Percentiles rank a stretch among this genome's conserved stretches.
Evolutionary conservation across 2,888 invertebrate genomes (phyloP).

Genomic region (Drosophila lutescens): DNA sequence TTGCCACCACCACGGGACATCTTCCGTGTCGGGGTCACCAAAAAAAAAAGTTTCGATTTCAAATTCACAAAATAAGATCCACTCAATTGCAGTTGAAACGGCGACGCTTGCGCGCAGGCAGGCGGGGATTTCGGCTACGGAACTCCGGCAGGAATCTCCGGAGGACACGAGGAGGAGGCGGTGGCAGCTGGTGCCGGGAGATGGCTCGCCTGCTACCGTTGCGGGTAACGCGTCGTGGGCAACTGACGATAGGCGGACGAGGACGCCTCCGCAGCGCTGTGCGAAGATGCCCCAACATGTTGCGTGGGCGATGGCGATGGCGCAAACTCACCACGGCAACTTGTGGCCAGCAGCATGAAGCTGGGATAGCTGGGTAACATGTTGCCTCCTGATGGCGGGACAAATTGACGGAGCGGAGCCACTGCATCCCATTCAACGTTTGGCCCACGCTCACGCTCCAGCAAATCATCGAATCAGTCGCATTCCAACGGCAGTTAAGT

Average conservation of each 20-base stretch:
- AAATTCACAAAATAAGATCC: too few relatives aligned
- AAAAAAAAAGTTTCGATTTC: neutral
- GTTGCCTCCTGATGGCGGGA: neutral
- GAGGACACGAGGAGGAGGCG: constrained; percentile 3
- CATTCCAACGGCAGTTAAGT: constrained; percentile 19
- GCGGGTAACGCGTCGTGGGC: constrained; percentile 37
- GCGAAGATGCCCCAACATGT: constrained; percentile 24
- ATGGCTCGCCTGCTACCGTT: constrained; percentile 26
- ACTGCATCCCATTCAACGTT: constrained; percentile 1
- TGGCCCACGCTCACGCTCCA: neutral
- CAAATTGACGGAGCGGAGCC: neutral
- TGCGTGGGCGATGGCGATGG: constrained; percentile 25
- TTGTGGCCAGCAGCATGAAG: constrained; percentile 31
- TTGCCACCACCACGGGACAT: constrained; percentile 12
- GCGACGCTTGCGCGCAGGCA: constrained; percentile 30
- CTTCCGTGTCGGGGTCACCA: constrained; percentile 4
- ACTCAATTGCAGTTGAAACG: neutral
- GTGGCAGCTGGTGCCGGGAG: neutral
- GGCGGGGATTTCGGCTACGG: neutral
- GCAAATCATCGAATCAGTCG: constrained; percentile 18
- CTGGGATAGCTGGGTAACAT: neutral
- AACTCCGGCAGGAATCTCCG: neutral
- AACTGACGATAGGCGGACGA: constrained; percentile 23
- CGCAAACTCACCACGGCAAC: constrained; percentile 46
- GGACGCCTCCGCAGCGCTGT: constrained; percentile 1